Conservation (phyloP, 1,140 invertebrate genomes). For the Mylabris phalerata region DNA sequence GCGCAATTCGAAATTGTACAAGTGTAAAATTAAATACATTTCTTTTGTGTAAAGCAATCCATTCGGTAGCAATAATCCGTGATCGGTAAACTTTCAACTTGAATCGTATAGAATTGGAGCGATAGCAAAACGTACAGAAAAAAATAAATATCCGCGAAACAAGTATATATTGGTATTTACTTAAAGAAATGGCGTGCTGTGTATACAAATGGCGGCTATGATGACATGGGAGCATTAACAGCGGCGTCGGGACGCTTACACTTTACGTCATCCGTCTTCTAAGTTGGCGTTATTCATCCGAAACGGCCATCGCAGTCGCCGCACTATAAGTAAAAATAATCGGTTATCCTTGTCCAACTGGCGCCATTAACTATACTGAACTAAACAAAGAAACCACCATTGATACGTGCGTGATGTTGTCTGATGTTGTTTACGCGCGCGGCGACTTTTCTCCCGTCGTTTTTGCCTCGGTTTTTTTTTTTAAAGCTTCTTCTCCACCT, state of each 20-base stretch:
- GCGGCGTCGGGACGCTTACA: conserved; percentile 22
- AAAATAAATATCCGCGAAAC: conserved; percentile 13
- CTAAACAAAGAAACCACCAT: neutral
- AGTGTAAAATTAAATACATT: no score
- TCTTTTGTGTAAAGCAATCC: no score
- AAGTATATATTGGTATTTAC: conserved; percentile 23
- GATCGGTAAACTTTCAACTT: conserved; percentile 1
- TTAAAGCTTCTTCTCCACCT: no score
- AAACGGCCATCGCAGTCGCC: conserved; percentile 1
- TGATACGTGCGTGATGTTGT: no score
- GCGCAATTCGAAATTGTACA: no score
- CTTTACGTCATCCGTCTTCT: conserved; percentile 21
- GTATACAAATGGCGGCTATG: conserved; percentile 21
- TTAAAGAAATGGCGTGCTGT: conserved; percentile 16
- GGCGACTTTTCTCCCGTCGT: neutral
- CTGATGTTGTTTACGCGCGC: neutral
- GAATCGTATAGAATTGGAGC: no score
- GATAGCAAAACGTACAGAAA: neutral
- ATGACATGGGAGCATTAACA: conserved; percentile 22
- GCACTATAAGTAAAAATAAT: neutral
- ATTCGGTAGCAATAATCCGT: neutral
- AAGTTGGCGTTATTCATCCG: conserved; percentile 3
- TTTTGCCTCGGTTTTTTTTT: neutral
- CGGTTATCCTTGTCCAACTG: neutral
- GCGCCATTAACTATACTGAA: neutral